Evolutionary conservation across 2,888 invertebrate genomes (phyloP), one percentile per base, ranked within the genome.

Genomic region (Lepidochitona cinerea): DNA sequence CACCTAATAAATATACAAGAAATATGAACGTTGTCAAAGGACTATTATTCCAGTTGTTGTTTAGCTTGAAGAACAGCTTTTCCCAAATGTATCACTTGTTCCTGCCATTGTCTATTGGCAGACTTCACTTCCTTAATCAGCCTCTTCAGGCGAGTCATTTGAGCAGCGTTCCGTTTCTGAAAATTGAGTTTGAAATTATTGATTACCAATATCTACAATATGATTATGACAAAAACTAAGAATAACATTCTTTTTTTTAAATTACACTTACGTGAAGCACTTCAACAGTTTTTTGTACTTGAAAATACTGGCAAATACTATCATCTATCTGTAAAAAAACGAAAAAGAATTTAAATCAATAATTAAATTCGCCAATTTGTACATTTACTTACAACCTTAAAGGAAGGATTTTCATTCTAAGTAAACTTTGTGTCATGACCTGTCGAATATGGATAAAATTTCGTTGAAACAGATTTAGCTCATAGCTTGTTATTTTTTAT

Each of bases 131-230:
- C 85, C 66, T 82, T 81, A 29, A 85, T 71, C 71, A 86, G 87
- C 7, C 81, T 73, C 73, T 82, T 84, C 37, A 86, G 76, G 7
- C 87, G 74, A 0, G 82, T 85, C 72, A 87, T 64, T 75, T 87
- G 85, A 7, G 87, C 87, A 35, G 81, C 71, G 75, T 87, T 87
- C 64, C 84, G 75, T 72, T 87, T 87, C 87, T 87, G 70, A 9
- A 77, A 76, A 49, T 26, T 23, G 3, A 64, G n/a, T 18, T 26
- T 5, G 37, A 66, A 66, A 66, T 36, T 59, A 29, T 7, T 7
- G 14, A 54, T 7, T 7, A 54, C 54, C 12, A 18, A 7, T 54
- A 7, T 23, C 7, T 12, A 54, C 23, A 54, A n/a, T 41, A 9
- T 41, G 41, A 41, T 41, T 9, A 41, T 41, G 41, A 41, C 41